Base-by-base conservation (phyloP, 2,888 invertebrate genomes). In the Halictus ligatus region DNA sequence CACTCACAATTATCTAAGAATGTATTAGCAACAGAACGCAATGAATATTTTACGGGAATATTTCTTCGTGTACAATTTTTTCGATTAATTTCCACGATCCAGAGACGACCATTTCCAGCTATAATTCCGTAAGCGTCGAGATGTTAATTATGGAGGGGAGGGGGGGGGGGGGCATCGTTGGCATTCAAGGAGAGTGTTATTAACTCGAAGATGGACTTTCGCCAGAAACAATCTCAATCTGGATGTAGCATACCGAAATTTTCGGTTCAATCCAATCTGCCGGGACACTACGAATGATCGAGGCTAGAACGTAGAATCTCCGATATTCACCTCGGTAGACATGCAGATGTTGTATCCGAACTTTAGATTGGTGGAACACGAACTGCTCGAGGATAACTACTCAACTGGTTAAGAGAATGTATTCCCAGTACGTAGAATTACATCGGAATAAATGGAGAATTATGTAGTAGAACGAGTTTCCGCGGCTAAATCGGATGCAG, bases 321-420 rank as follows among this genome's bases (percentile, higher is more conserved):
- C 29, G 35, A 71, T 81, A 72, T 76, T 73, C 72, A 29, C 13
- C 67, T 71, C 69, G 29, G 43, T 69, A 48, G 60, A 71, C 54
- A 81, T 75, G 60, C 75, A 75, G 54, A 60, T 81, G 54, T 64
- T 81, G 64, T 64, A 54, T 54, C 75, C 75, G 13, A 83, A 83
- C 60, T 83, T 76, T 50, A 60, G 75, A 83, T 83, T 73, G 82
- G 29, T 58, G 8, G 40, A 58, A 75, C 40, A n/a, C 54, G 75
- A 75, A 43, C 25, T 58, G n/a, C 75, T 58, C 40, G 50, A 40
- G 74, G 12, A 50, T n/a, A 54, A 64, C 64, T 35, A 64, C 64
- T 29, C 64, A 13, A 29, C 64, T 64, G 29, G 64, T 64, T 64
- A 29, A 18, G 64, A 29, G 64, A 13, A 15, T 13, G 13, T 64